These are phyloP conservation scores for Ophraella communa DNA, from an alignment of 2,888 invertebrate genomes.

Conservation along the genomic window DNA sequence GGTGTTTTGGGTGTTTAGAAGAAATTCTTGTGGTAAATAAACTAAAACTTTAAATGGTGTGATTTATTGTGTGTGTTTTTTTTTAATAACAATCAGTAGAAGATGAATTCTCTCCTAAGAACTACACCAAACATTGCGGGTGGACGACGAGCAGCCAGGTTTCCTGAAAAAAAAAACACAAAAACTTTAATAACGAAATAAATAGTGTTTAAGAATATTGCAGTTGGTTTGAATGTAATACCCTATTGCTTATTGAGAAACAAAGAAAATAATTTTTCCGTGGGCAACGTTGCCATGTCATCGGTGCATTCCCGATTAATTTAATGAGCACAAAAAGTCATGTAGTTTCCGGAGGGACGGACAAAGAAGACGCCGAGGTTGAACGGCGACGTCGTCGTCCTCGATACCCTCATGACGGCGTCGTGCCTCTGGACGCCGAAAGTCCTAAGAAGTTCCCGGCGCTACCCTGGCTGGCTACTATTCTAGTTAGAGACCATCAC, in stretches of 20 bases:
- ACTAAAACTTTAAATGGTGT: not conserved
- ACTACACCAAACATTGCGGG: not conserved
- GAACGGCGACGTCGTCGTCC: conserved; percentile 44
- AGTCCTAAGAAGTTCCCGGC: conserved; percentile 51
- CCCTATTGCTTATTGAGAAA: no score
- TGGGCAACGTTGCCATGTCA: conserved; percentile 11
- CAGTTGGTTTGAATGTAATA: no score
- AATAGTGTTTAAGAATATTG: no score
- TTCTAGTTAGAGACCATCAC: conserved; percentile 12
- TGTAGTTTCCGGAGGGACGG: conserved; percentile 39
- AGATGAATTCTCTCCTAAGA: not conserved
- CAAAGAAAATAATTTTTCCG: no score
- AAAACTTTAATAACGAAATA: not conserved
- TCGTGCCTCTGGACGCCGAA: conserved; percentile 47
- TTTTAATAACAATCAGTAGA: not conserved
- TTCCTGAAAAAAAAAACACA: not conserved
- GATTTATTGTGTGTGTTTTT: not conserved
- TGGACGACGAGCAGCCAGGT: not conserved
- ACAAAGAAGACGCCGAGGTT: conserved; percentile 47
- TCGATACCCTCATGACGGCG: conserved; percentile 33
- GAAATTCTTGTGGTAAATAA: no score
- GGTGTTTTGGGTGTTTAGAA: no score
- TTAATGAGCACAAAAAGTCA: conserved; percentile 48
- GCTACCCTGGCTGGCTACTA: conserved; percentile 33
- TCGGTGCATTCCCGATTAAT: conserved; percentile 51